Conservation (phyloP, 2,113 vertebrate genomes). For the Theropithecus gelada region DNA sequence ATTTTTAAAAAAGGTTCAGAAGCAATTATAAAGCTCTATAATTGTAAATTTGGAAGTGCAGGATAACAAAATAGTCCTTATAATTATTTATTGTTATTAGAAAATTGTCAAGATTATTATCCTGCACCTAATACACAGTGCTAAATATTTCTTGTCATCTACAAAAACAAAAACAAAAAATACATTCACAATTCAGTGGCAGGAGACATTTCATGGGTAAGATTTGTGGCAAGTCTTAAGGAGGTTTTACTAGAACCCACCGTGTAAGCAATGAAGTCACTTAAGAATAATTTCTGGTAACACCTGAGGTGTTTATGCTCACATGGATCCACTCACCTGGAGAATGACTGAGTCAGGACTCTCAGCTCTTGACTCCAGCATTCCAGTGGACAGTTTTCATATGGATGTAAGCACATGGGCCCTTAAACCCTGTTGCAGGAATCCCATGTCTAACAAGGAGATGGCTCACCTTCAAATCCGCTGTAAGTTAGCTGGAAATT, state of each 20-base stretch:
- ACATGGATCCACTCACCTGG: fast-evolving
- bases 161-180: neutral
- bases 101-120: neutral
- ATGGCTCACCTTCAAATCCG: fast-evolving
- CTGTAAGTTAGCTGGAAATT: no score
- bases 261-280: neutral
- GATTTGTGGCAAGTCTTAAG: neutral
- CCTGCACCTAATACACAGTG: fast-evolving
- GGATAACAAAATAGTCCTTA: fast-evolving
- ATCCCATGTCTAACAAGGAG: fast-evolving
- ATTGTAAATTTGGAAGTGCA: neutral
- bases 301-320: neutral
- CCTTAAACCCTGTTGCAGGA: fast-evolving
- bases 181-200: neutral
- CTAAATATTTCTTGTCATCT: neutral
- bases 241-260: no score
- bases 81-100: neutral
- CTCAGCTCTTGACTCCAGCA: fast-evolving
- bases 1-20: neutral
- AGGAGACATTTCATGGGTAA: fast-evolving
- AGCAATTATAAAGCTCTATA: no score
- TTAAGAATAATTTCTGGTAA: neutral
- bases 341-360: no score
- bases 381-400: fast-evolving
- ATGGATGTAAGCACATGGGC: fast-evolving